Base-by-base conservation (phyloP, 2,113 vertebrate genomes). In the Carassius gibelio region DNA sequence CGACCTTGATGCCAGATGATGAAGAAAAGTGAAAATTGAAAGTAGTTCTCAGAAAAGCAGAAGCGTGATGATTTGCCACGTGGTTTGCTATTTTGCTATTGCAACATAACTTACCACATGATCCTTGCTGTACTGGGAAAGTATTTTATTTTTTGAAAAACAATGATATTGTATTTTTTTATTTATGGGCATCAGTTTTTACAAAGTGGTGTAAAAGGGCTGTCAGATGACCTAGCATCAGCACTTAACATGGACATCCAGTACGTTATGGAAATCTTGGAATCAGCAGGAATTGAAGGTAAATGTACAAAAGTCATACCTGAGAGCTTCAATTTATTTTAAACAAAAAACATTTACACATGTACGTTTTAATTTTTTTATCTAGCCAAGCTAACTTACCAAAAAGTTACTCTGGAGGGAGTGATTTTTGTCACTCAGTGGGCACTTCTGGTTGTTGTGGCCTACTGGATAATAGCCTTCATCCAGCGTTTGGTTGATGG, bases 401-500 rank as follows among this genome's bases (percentile, higher is more conserved):
- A 74, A 48, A 81, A 34, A 55, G 87, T 93, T 66, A 93, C 91
- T 9, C 85, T 92, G 2, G 90, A 92, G 8, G 93, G 91, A 1
- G 87, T 94, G 30, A 5, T 92, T 50, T 92, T 92, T 5, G 89
- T 94, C 0, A 13, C 21, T 23, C 88, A 90, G 84, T 94, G 94
- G 93, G 57, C 92, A 0, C 71, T 94, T 8, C 26, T 91, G 59
- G 88, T 90, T 76, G 71, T 94, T 66, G 21, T 93, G 68, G 88
- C 88, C 72, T 94, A 94, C 88, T 93, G 91, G 92, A 88, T 94
- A n/a, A n/a, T 93, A 42, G 92, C 91, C 26, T 71, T 94, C 0
- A 50, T 84, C 26, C 55, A 92, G 34, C 50, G 79, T 34, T 68
- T 93, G 71, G 83, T 94, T 0, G 83, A 88, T 6, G 91, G 90